Percentiles rank a stretch among this genome's conserved stretches.
These are phyloP conservation scores for Enhydra lutris DNA, from an alignment of 2,113 vertebrate species.

Conservation along the genomic window DNA sequence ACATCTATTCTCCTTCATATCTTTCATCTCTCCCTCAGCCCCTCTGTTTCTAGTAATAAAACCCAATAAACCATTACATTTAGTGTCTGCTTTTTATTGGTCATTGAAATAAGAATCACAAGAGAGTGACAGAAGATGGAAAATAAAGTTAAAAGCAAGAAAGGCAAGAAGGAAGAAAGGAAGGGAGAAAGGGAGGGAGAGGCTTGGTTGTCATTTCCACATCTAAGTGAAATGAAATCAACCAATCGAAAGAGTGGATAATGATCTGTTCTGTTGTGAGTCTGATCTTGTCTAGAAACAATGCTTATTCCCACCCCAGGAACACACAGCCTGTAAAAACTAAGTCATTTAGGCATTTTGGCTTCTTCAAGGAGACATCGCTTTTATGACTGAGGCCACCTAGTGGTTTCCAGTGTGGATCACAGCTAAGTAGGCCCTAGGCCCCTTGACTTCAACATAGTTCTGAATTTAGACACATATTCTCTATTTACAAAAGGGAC, in stretches of 20 bases:
- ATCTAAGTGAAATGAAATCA: constrained; percentile 1
- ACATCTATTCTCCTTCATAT: not conserved
- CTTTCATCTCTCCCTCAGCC: not conserved
- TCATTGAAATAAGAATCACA: constrained; percentile 18
- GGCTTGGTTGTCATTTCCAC: not conserved
- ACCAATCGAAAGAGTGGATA: not conserved
- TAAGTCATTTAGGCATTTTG: not conserved
- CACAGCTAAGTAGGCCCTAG: not conserved
- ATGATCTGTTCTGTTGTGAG: not conserved
- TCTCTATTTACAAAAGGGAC: constrained; percentile 15
- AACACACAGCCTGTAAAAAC: constrained; percentile 16
- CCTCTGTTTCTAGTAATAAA: not conserved
- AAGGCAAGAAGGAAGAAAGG: not conserved
- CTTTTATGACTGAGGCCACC: constrained; percentile 48
- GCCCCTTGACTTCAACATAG: not conserved
- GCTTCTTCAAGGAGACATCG: not conserved
- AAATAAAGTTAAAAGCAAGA: constrained; percentile 25
- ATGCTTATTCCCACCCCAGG: constrained; percentile 10
- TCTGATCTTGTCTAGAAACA: constrained; percentile 7
- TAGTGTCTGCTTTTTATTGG: not conserved
- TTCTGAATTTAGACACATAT: constrained; percentile 12
- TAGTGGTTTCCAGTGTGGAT: constrained; percentile 38
- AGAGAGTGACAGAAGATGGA: not conserved
- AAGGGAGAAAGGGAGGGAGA: not conserved
- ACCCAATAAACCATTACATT: constrained; percentile 4